These are phyloP conservation scores for Leucoptera coffeella DNA, from an alignment of 2,888 invertebrate species.

Conservation along the genomic window DNA sequence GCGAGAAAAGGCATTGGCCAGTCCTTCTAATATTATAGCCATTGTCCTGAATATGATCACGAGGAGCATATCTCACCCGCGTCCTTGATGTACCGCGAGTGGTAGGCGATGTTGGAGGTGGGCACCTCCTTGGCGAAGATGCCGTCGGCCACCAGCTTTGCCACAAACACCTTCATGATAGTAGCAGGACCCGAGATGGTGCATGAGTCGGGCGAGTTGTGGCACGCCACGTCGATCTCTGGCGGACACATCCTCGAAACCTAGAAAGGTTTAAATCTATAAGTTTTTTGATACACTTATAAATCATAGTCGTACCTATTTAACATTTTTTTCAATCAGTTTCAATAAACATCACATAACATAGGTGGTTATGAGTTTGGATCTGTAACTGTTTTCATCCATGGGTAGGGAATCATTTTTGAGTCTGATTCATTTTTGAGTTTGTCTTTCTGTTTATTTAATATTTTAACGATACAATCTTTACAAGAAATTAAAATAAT, in stretches of 20 bases:
- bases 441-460: too few relatives aligned
- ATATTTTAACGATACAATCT: too few relatives aligned
- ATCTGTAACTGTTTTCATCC: neutral
- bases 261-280: too few relatives aligned
- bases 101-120: slow-evolving; percentile 76
- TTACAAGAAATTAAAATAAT: too few relatives aligned
- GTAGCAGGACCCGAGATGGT: slow-evolving; percentile 66
- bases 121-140: slow-evolving; percentile 13
- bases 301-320: too few relatives aligned
- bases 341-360: too few relatives aligned
- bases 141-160: slow-evolving; percentile 13
- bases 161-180: slow-evolving; percentile 45
- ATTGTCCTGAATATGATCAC: neutral
- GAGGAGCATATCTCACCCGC: slow-evolving; percentile 16
- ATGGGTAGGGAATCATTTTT: too few relatives aligned
- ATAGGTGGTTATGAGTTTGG: neutral
- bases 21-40: too few relatives aligned
- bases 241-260: slow-evolving; percentile 19
- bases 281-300: too few relatives aligned
- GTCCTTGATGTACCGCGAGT: slow-evolving; percentile 66
- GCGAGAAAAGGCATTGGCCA: too few relatives aligned
- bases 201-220: slow-evolving; percentile 64
- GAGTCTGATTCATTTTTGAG: too few relatives aligned
- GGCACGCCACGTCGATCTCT: slow-evolving; percentile 63
- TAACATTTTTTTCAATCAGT: too few relatives aligned